phyloP scores from a whole-genome alignment of 2,113 vertebrate genomes.

The Pterocles gutturalis region DNA sequence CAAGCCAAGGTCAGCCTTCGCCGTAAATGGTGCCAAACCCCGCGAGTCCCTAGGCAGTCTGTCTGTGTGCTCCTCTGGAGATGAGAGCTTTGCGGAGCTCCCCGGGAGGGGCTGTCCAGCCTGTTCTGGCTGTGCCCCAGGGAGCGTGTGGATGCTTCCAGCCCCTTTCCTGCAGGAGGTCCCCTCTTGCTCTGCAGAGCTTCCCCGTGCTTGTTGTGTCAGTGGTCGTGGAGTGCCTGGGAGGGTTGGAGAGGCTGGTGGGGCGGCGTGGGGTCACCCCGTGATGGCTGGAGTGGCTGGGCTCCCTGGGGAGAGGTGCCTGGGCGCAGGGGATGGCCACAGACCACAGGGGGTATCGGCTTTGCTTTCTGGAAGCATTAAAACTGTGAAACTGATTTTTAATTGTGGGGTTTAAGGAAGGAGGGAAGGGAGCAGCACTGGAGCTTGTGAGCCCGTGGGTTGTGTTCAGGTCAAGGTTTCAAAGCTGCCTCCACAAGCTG shows the following conservation, averaged over 20 bases:
- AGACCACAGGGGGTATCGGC: accelerated
- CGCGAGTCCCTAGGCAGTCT: no score
- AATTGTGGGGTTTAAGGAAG: neutral
- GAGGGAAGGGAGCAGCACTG: neutral
- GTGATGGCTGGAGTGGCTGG: neutral
- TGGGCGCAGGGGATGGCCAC: accelerated
- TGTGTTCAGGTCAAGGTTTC: neutral
- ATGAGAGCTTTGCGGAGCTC: neutral
- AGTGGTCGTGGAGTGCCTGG: neutral
- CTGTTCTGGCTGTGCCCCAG: accelerated
- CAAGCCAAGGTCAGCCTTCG: neutral
- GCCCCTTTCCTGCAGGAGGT: no score
- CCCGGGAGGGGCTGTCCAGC: neutral
- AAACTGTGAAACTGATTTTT: neutral
- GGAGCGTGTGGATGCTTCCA: accelerated
- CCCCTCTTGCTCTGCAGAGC: neutral
- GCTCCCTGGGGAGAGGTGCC: neutral
- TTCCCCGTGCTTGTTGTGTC: accelerated
- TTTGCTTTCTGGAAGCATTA: neutral
- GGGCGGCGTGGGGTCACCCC: neutral
- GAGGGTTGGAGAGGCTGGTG: neutral
- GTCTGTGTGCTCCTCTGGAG: neutral
- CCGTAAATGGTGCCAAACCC: neutral
- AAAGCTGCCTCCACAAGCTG: neutral
- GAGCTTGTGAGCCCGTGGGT: accelerated